Percentiles rank a stretch among this genome's conserved stretches.
Conservation (phyloP, 92 coral and sea anemone species). For the Paragorgia papillata region DNA sequence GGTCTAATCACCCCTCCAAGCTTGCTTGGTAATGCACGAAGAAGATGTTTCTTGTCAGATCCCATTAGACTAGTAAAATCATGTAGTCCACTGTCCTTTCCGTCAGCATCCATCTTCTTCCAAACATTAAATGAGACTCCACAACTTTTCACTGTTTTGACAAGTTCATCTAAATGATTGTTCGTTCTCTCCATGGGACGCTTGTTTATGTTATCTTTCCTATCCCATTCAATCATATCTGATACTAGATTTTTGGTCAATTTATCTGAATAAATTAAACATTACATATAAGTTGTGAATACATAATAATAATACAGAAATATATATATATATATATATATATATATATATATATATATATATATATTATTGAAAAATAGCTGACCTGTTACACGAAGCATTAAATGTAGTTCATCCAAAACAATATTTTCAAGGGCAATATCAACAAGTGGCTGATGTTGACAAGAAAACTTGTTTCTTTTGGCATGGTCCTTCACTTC, state of each 20-base stretch:
- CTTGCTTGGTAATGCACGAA: slow-evolving; percentile 23
- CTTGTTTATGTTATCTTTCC: slow-evolving; percentile 9
- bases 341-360: too few species aligned
- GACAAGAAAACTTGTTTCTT: too few species aligned
- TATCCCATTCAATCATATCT: slow-evolving; percentile 35
- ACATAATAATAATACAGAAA: too few species aligned
- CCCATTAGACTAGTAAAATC: too few species aligned
- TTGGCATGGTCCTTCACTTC: too few species aligned
- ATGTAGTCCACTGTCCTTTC: too few species aligned
- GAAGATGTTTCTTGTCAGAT: slow-evolving; percentile 29
- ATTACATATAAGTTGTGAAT: too few species aligned
- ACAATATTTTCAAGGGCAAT: slow-evolving; percentile 28
- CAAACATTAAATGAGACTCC: slow-evolving; percentile 42
- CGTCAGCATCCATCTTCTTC: slow-evolving; percentile 48
- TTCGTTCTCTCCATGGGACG: too few species aligned
- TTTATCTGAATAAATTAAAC: slow-evolving; percentile 16
- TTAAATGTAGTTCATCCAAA: too few species aligned
- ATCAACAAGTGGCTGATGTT: slow-evolving; percentile 27
- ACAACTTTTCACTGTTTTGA: too few species aligned
- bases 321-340: too few species aligned
- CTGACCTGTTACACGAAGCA: too few species aligned
- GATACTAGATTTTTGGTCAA: slow-evolving; percentile 43
- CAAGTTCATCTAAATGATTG: slow-evolving; percentile 25
- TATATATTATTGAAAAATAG: neutral
- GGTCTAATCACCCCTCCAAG: slow-evolving; percentile 30